phyloP scores from a whole-genome alignment of 2,797 vertebrate species.

The Poliocrania exsul region DNA sequence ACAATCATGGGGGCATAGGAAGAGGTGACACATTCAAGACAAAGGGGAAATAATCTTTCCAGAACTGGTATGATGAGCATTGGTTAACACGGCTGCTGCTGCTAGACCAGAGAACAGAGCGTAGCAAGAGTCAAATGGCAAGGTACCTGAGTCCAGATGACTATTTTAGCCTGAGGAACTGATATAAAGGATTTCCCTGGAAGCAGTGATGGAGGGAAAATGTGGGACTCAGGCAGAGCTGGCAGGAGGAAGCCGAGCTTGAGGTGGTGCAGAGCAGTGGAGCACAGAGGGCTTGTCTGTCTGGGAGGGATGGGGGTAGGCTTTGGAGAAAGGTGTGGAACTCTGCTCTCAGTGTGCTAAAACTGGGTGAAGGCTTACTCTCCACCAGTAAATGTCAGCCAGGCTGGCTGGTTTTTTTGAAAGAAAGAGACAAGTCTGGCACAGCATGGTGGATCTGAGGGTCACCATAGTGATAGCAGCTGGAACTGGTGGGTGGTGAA shows the following conservation, averaged over 20 bases:
- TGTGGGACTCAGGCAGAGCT: accelerated
- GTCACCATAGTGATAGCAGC: slow-evolving; percentile 29
- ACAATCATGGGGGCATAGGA: not conserved
- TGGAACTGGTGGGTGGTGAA: not conserved
- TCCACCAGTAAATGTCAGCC: not conserved
- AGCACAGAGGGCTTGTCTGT: not conserved
- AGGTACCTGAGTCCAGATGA: accelerated
- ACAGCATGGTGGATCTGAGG: not conserved
- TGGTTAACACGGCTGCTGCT: not conserved
- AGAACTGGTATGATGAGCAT: not conserved
- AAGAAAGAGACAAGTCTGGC: not conserved
- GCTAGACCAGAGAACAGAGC: not conserved
- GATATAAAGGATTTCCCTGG: not conserved
- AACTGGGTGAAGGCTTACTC: not conserved
- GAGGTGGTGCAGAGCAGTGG: not conserved
- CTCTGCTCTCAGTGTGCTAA: not conserved
- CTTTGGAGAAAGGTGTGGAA: not conserved
- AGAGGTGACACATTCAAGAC: not conserved
- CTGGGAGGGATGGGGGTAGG: accelerated
- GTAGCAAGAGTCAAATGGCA: not conserved
- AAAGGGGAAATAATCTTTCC: not conserved
- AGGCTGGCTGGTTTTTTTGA: not conserved
- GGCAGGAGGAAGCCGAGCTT: not conserved
- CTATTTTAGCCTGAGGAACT: not conserved
- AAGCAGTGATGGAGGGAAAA: accelerated